A percentile compares a stretch with the other conserved stretches of the same genome.
These are phyloP conservation scores for Ornithoptera alexandrae DNA, from an alignment of 2,888 invertebrate species.

Conservation along the genomic window DNA sequence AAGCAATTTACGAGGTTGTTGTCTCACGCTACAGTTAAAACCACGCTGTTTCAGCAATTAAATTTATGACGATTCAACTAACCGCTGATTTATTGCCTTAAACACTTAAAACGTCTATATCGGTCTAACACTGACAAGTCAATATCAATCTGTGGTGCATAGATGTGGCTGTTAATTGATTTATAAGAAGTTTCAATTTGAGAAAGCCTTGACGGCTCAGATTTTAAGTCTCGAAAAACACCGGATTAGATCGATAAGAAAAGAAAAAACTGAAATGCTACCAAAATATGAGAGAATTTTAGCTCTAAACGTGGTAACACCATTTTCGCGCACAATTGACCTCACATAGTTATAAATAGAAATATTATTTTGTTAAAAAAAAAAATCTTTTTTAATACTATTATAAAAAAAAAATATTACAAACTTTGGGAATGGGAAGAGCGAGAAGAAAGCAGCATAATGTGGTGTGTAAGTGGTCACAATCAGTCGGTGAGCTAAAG, in stretches of 20 bases:
- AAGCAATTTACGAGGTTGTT: constrained; percentile 33
- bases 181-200: constrained; percentile 15
- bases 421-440: no score
- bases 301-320: no score
- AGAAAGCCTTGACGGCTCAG: neutral
- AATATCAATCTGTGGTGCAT: neutral
- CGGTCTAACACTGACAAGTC: neutral
- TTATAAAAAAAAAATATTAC: neutral
- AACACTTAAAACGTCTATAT: constrained; percentile 21
- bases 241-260: no score
- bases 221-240: no score
- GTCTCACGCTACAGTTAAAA: constrained; percentile 19
- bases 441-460: no score
- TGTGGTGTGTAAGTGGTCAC: constrained; percentile 7
- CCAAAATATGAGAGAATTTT: no score
- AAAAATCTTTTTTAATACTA: neutral
- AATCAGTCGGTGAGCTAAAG: neutral
- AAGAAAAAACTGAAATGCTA: no score
- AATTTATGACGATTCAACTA: constrained; percentile 21
- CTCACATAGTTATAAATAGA: no score
- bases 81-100: constrained; percentile 17
- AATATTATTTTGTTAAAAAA: no score
- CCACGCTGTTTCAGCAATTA: constrained; percentile 23
- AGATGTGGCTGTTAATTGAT: constrained; percentile 10
- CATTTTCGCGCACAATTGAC: no score